Evolutionary conservation across 2,888 invertebrate genomes (phyloP).

Genomic region (Aporophyla nigra): DNA sequence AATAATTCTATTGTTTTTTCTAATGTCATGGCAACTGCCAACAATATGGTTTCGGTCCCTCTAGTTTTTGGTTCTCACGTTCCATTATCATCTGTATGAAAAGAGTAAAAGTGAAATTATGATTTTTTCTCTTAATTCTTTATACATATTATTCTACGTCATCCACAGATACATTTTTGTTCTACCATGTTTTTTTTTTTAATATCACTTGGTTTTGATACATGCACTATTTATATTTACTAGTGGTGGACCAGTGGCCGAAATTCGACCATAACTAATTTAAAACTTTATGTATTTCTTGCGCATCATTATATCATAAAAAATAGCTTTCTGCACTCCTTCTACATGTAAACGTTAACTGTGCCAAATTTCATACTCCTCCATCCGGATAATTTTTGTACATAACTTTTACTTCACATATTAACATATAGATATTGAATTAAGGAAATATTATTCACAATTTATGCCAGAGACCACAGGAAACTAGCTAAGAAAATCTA

Average conservation of each 20-base stretch:
- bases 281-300: no score
- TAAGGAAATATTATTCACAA: neutral
- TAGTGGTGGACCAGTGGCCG: no score
- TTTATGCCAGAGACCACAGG: neutral
- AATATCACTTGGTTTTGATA: neutral
- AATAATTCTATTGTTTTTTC: constrained; percentile 34
- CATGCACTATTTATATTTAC: neutral
- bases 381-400: no score
- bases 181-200: neutral
- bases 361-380: no score
- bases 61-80: constrained; percentile 10
- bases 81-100: constrained; percentile 6
- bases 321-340: no score
- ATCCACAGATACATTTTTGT: neutral
- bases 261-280: no score
- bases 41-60: constrained; percentile 32
- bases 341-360: no score
- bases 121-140: constrained; percentile 2
- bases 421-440: no score
- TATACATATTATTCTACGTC: neutral
- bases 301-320: no score
- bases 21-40: constrained; percentile 21
- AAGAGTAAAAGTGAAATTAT: constrained; percentile 5
- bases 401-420: no score
- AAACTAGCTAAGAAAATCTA: constrained; percentile 24